These are phyloP conservation scores for Hirtodrosophila trivittata DNA, from an alignment of 2,888 invertebrate genomes.

Conservation along the genomic window DNA sequence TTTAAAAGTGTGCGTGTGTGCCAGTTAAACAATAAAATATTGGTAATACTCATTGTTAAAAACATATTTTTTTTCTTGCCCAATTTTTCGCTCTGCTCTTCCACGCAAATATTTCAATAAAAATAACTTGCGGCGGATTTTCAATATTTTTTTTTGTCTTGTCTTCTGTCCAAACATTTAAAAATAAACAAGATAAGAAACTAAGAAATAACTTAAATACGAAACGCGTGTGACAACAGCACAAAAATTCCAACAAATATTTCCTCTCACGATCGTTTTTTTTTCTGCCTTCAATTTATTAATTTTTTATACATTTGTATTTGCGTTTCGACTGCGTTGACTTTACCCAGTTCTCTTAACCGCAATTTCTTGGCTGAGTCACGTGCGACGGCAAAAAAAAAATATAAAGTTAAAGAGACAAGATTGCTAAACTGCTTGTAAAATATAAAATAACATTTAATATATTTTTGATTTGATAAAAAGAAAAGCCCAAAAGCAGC, in stretches of 20 bases:
- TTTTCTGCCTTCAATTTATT: slow-evolving; percentile 7
- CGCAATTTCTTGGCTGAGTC: slow-evolving; percentile 37
- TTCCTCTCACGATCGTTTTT: slow-evolving; percentile 9
- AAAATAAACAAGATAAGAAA: slow-evolving; percentile 25
- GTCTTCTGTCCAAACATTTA: slow-evolving; percentile 11
- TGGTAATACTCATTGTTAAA: slow-evolving; percentile 49
- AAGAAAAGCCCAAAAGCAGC: background rate
- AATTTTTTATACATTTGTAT: slow-evolving; percentile 1
- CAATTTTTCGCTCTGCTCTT: slow-evolving; percentile 1
- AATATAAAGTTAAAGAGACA: background rate
- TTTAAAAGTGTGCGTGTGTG: slow-evolving; percentile 29
- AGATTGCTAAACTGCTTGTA: background rate
- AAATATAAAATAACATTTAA: slow-evolving; percentile 16
- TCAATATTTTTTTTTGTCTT: background rate
- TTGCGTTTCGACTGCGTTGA: slow-evolving; percentile 3
- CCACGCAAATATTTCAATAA: slow-evolving; percentile 12
- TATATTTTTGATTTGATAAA: slow-evolving; percentile 2
- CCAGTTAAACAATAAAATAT: slow-evolving; percentile 46
- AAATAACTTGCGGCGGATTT: slow-evolving; percentile 40
- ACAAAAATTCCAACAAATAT: slow-evolving; percentile 8
- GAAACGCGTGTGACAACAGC: slow-evolving; percentile 13
- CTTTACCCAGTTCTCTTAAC: slow-evolving; percentile 1
- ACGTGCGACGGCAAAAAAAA: slow-evolving; percentile 38
- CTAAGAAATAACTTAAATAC: slow-evolving; percentile 1
- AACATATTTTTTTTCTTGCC: slow-evolving; percentile 7